phyloP scores from a whole-genome alignment of 2,113 vertebrate genomes.

The Axis porcinus region DNA sequence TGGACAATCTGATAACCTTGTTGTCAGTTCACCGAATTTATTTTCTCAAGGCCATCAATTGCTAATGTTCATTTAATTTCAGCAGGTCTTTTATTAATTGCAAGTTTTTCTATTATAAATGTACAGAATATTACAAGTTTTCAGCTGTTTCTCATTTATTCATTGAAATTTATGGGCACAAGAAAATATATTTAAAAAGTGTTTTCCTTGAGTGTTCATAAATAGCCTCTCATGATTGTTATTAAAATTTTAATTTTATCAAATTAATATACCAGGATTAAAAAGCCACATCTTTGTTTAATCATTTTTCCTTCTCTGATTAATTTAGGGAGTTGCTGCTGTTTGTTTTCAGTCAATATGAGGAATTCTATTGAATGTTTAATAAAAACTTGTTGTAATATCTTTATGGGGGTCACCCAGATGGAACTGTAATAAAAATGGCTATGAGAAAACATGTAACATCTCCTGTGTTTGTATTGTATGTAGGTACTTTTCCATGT shows the following conservation, averaged over 20 bases:
- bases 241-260: slow-evolving; percentile 25
- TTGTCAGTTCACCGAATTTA: slow-evolving; percentile 24
- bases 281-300: not conserved
- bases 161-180: not conserved
- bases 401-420: not conserved
- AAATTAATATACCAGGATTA: not conserved
- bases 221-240: not conserved
- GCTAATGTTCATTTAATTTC: slow-evolving; percentile 33
- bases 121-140: not conserved
- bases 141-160: not conserved
- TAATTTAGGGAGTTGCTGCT: not conserved
- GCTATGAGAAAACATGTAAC: not conserved
- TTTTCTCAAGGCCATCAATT: not conserved
- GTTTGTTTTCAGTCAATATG: not conserved
- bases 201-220: not conserved
- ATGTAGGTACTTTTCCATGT: not conserved
- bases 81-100: not conserved
- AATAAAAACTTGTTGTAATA: not conserved
- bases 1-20: not conserved
- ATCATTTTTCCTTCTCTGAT: not conserved
- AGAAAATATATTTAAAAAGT: not conserved
- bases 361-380: not conserved
- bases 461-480: not conserved
- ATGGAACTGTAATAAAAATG: not conserved
- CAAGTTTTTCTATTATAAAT: not conserved